Base-by-base conservation (phyloP, 2,113 vertebrate species). In the Falcunculus frontatus region DNA sequence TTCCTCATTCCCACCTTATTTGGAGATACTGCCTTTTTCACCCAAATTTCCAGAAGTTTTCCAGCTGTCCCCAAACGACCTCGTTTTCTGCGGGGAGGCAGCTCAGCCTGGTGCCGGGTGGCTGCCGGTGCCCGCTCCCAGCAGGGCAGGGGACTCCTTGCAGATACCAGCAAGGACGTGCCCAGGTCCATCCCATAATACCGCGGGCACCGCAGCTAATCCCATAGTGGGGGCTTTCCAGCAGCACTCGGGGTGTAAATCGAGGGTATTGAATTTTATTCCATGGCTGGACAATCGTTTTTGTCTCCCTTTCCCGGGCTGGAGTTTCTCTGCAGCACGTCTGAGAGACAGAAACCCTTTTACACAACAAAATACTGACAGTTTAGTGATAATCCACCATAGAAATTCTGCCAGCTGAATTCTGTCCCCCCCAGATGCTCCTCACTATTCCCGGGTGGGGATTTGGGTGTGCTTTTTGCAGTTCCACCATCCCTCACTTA, bases 11-110 rank as follows among this genome's bases (percentile, higher is more conserved):
- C 4, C 91, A 49, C 93, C 93, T 86, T 90, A 81, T 91, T 93
- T 89, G 95, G 95, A 92, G 83, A 84, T 59, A 20, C 0, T 44
- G 86, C 89, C 86, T 74, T 93, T 97, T 85, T 56, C 89, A 89
- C 83, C 56, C 86, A 13, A 9, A 63, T 95, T 95, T 87, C 52
- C 30, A 87, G 59, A 37, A 27, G 79, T 89, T 92, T 84, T 89
- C 89, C 33, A 14, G 0, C 46, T 29, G 70, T 56, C 68, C 70
- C 46, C 67, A 4, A 52, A 78, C 4, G n/a, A 35, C 60, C 86
- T 70, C 67, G 0, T 80, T 59, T 74, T 35, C 50, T 39, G 77
- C 69, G 41, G 44, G 35, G 47, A 27, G 44, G 47, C 75, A 22
- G 93, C 90, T 84, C 46, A 37, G 90, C 30, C 18, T 15, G 64